phyloP scores from a whole-genome alignment of 2,113 vertebrate genomes.

The Ahaetulla prasina region DNA sequence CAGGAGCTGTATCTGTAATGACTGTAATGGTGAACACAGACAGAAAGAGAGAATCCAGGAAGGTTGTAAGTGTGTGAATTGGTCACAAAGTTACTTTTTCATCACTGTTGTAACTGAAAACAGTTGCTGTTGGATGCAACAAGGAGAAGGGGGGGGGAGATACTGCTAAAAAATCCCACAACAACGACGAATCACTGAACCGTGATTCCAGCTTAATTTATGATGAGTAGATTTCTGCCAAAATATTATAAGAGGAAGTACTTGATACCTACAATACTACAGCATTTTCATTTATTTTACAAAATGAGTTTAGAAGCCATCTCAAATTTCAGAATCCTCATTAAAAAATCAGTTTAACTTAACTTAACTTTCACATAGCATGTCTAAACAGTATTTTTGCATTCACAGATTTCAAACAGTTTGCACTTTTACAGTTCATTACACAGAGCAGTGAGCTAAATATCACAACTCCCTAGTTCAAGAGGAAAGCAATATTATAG shows the following conservation, averaged over 20 bases:
- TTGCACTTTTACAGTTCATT: constrained; percentile 21
- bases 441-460: constrained; percentile 10
- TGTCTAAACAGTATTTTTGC: background rate
- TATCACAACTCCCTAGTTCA: background rate
- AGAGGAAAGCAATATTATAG: background rate
- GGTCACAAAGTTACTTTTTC: background rate
- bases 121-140: background rate
- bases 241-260: background rate
- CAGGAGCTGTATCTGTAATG: background rate
- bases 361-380: background rate
- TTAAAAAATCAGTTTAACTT: constrained; percentile 12
- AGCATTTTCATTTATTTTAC: constrained; percentile 1
- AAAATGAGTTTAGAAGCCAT: background rate
- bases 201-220: background rate
- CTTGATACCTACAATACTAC: background rate
- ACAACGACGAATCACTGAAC: background rate
- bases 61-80: background rate
- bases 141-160: background rate
- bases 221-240: background rate
- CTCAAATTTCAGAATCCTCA: constrained; percentile 9
- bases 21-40: background rate
- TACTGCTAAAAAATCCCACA: background rate
- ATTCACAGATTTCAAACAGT: background rate
- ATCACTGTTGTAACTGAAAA: background rate
- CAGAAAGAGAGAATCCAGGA: background rate